Evolutionary conservation across 2,888 invertebrate genomes (phyloP), one percentile per base, ranked within the genome.

Genomic region (Dermolepida albohirtum): DNA sequence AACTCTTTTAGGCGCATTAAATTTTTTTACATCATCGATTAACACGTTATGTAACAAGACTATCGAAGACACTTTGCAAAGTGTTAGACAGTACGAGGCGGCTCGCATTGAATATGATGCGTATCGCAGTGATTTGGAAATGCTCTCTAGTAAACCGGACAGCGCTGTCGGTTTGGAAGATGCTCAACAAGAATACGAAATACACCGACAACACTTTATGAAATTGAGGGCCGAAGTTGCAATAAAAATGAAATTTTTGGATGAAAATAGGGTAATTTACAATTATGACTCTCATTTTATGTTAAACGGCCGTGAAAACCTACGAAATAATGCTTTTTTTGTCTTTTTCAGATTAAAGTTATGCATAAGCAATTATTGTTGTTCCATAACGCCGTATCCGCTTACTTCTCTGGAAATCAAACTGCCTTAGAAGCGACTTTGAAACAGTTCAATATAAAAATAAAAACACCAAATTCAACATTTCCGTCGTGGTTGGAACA

Each of bases 361-460:
- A 97, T 98, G 97, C 97, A 97, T 85, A 98, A 98, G 83, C 98
- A 98, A 83, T 86, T 98, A 73, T 87, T 97, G 66, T 85, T 98
- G 76, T 95, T 98, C 84, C 97, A 98, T 85, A 97, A 97, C 85
- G 98, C 98, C 1, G 92, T 97, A 68, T 94, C 97, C 39, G 97
- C 97, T 6, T 98, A 97, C 85, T 98, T 97, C 86, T 95, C 96
- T 78, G 97, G 98, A 64, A 98, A 98, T 87, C 95, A 95, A 82
- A 89, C 91, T 70, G 95, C 96, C 70, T 85, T 98, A 66, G 97
- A 98, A 82, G 93, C 95, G 27, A 96, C 97, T 16, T 87, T 98
- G 74, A 94, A 96, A 78, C 97, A 97, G 86, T 98, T 98, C 85
- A 96, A 94, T 85, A 94, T 97, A 80, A 95, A 94, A 85, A 89